These are phyloP conservation scores for Drosophila nigritarsus DNA, from an alignment of 2,888 invertebrate genomes.

Conservation along the genomic window DNA sequence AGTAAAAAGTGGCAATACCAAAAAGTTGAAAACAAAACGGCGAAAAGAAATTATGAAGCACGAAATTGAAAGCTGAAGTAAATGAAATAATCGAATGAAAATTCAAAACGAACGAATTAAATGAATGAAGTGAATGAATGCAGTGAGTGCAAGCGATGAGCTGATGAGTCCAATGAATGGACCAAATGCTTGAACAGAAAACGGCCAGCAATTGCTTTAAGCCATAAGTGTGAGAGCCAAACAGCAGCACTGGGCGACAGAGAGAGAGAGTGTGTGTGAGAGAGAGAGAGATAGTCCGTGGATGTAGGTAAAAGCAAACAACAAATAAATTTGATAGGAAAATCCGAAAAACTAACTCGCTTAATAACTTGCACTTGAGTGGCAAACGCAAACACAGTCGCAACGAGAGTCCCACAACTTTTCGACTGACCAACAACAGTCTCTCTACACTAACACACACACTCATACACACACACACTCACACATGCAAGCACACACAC, in stretches of 20 bases:
- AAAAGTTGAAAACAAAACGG: neutral
- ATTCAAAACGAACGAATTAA: neutral
- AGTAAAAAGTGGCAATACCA: neutral
- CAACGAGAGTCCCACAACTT: constrained; percentile 36
- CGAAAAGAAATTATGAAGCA: neutral
- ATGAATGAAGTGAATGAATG: constrained; percentile 3
- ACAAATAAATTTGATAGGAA: constrained; percentile 65
- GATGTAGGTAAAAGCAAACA: constrained; percentile 36
- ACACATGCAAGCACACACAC: constrained; percentile 1
- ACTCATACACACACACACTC: neutral
- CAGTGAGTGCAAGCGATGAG: constrained; percentile 1
- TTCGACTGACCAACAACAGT: constrained; percentile 39
- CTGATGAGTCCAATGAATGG: neutral
- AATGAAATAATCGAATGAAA: neutral
- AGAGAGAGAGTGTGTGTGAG: neutral
- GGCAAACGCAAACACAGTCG: constrained; percentile 63
- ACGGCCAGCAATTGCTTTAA: neutral
- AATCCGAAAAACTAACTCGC: constrained; percentile 70
- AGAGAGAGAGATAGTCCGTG: neutral
- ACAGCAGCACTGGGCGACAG: neutral
- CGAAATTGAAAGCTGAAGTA: neutral
- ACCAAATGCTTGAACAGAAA: constrained; percentile 1
- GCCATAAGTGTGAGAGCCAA: neutral
- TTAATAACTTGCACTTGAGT: constrained; percentile 69
- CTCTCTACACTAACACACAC: neutral